Evolutionary conservation across 2,888 invertebrate species (phyloP).

Genomic region (Drosophila mayaguana): DNA sequence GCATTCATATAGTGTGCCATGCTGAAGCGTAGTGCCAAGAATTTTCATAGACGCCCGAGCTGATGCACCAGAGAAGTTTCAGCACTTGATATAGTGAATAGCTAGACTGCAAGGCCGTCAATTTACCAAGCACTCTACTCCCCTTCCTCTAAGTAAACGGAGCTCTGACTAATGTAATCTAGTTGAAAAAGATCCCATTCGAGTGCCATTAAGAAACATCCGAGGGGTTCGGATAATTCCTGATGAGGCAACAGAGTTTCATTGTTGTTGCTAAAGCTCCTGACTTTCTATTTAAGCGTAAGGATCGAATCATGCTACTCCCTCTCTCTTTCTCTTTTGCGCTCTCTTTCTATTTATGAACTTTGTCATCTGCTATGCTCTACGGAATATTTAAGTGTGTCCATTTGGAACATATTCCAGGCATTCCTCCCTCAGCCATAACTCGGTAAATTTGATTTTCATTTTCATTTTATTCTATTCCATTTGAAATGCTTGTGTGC

Average conservation of each 20-base stretch:
- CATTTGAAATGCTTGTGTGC: constrained; percentile 7
- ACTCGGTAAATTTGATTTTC: background rate
- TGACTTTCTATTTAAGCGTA: background rate
- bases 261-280: background rate
- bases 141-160: too few relatives aligned
- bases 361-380: background rate
- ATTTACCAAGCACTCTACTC: background rate
- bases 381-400: background rate
- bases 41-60: constrained; percentile 9
- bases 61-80: constrained; percentile 14
- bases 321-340: too few relatives aligned
- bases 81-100: background rate
- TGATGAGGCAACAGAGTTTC: background rate
- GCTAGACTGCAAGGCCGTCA: too few relatives aligned
- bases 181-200: background rate
- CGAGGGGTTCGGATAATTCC: background rate
- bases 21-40: constrained; percentile 23
- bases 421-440: background rate
- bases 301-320: background rate
- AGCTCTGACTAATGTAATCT: background rate
- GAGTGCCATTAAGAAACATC: too few relatives aligned
- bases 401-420: background rate
- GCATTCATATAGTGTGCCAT: constrained; percentile 11
- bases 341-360: background rate
- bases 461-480: constrained; percentile 5